Evolutionary conservation across 2,797 vertebrate species (phyloP).

Genomic region (Poeciliopsis presidionis): DNA sequence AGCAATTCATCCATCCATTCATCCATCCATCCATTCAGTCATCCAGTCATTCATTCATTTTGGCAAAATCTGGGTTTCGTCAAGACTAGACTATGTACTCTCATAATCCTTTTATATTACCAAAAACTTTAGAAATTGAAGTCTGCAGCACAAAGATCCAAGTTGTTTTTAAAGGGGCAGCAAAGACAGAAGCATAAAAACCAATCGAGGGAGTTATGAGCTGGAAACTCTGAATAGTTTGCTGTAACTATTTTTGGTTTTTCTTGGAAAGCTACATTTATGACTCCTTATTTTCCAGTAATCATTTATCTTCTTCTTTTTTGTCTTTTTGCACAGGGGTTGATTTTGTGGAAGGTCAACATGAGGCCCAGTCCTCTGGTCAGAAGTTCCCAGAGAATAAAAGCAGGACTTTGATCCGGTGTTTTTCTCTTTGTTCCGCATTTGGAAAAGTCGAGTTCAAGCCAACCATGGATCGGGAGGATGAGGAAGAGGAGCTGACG

Average conservation of each 20-base stretch:
- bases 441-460: constrained; percentile 4
- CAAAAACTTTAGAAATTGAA: not conserved
- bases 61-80: not conserved
- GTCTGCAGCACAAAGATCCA: not conserved
- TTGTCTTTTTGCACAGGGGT: constrained; percentile 53
- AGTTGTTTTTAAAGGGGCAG: not conserved
- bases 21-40: not conserved
- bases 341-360: constrained; percentile 48
- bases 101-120: not conserved
- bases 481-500: constrained; percentile 82
- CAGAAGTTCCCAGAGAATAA: constrained; percentile 7
- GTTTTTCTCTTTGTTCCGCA: not conserved
- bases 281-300: not conserved
- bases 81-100: not conserved
- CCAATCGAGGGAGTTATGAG: not conserved
- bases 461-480: constrained; percentile 64
- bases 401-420: not conserved
- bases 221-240: not conserved
- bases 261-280: not conserved
- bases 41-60: not conserved
- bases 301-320: not conserved
- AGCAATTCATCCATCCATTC: not conserved
- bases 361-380: constrained; percentile 36
- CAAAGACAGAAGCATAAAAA: not conserved
- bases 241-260: not conserved